A percentile compares a stretch with the other conserved stretches of the same genome.
Evolutionary conservation across 2,888 invertebrate genomes (phyloP).

Genomic region (Epistrophella euchroma): DNA sequence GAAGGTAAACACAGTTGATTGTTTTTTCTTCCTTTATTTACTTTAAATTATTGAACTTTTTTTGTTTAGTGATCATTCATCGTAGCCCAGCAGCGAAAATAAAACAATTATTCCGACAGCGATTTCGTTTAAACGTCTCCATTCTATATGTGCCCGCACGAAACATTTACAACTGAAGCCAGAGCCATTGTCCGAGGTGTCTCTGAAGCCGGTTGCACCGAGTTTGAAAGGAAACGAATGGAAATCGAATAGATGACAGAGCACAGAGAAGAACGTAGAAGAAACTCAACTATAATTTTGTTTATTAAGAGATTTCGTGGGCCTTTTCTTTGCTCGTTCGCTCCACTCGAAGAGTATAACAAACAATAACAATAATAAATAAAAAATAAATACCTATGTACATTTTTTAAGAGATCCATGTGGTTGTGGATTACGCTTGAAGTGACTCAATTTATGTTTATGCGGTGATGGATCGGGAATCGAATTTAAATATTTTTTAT

Average conservation of each 20-base stretch:
- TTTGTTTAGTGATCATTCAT: not conserved
- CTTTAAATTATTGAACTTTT: not conserved
- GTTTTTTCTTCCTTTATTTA: slow-evolving; percentile 38
- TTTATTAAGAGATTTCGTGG: slow-evolving; percentile 12
- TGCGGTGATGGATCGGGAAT: slow-evolving; percentile 7
- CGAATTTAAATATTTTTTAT: slow-evolving; percentile 35
- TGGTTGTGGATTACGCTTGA: not conserved
- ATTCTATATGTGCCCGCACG: slow-evolving; percentile 26
- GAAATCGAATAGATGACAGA: not conserved
- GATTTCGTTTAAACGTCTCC: slow-evolving; percentile 4
- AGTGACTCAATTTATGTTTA: slow-evolving; percentile 6
- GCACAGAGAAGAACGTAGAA: not conserved
- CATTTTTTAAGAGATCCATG: slow-evolving; percentile 1
- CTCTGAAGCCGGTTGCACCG: slow-evolving; percentile 15
- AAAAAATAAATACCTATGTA: not conserved
- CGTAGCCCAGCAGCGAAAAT: not conserved
- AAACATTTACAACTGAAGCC: slow-evolving; percentile 48
- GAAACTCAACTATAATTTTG: not conserved
- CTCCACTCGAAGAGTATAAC: not conserved
- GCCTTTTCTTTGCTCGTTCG: not conserved
- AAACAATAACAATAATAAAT: not conserved
- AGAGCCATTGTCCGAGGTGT: not conserved
- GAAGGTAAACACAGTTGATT: slow-evolving; percentile 27
- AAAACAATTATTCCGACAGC: slow-evolving; percentile 45
- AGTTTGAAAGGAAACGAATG: not conserved